phyloP scores from a whole-genome alignment of 2,888 invertebrate species.

The Cephus rjabovi region DNA sequence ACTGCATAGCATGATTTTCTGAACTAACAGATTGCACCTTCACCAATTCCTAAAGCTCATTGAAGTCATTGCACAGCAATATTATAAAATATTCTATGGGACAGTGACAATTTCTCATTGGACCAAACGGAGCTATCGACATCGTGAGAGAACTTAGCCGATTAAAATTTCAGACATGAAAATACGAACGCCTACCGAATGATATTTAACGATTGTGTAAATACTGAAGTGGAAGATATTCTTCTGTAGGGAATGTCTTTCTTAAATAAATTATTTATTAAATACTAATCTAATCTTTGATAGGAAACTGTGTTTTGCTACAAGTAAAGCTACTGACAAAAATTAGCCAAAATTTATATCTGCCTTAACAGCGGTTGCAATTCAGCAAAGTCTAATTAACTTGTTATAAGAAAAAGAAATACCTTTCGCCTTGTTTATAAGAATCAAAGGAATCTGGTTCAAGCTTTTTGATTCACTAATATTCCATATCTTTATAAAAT shows the following conservation, averaged over 20 bases:
- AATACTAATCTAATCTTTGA: neutral
- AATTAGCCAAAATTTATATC: slow-evolving; percentile 6
- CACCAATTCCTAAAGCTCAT: no score
- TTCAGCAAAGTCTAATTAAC: slow-evolving; percentile 56
- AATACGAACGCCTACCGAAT: neutral
- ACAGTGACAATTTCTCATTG: neutral
- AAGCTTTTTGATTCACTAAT: neutral
- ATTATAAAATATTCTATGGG: no score
- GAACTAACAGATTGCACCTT: no score
- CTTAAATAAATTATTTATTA: no score
- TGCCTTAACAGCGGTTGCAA: slow-evolving; percentile 66
- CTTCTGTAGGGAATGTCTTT: neutral
- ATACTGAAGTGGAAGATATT: neutral
- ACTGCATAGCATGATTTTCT: no score
- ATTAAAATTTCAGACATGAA: neutral
- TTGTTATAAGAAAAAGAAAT: slow-evolving; percentile 4
- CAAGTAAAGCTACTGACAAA: neutral
- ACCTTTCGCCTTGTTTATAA: neutral
- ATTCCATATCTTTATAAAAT: neutral
- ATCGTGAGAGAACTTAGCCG: neutral
- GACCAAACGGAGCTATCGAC: neutral
- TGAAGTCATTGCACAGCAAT: no score
- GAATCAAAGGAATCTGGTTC: neutral
- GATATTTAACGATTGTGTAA: neutral
- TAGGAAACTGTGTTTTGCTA: neutral